Percentiles rank a stretch among this genome's conserved stretches.
These are phyloP conservation scores for Tapera naevia DNA, from an alignment of 2,797 vertebrate genomes.

Conservation along the genomic window DNA sequence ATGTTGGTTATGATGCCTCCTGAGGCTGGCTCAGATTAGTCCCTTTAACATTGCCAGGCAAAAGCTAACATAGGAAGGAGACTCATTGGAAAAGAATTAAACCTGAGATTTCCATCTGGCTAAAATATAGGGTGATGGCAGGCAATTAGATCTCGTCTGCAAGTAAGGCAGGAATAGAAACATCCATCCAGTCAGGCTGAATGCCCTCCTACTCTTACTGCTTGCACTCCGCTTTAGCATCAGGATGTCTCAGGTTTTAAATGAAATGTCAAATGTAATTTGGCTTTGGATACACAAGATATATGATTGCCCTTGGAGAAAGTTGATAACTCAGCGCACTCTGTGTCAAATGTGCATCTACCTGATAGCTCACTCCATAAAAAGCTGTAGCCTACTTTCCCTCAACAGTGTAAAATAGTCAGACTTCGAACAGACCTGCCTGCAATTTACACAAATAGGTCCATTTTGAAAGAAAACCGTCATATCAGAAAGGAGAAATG, in stretches of 20 bases:
- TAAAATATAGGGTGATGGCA: constrained; percentile 35
- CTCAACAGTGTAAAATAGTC: constrained; percentile 20
- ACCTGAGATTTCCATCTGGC: constrained; percentile 39
- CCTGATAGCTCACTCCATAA: constrained; percentile 65
- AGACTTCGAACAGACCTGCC: not conserved
- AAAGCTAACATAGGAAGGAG: constrained; percentile 11
- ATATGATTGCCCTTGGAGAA: constrained; percentile 73
- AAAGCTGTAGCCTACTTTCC: constrained; percentile 19
- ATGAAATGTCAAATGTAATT: constrained; percentile 81
- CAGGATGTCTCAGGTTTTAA: constrained; percentile 72
- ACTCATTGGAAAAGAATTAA: constrained; percentile 28
- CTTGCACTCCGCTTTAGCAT: constrained; percentile 55
- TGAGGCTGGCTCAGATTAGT: constrained; percentile 37
- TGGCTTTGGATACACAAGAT: constrained; percentile 70
- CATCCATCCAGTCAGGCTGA: constrained; percentile 37
- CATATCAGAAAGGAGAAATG: constrained; percentile 18
- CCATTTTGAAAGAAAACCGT: constrained; percentile 23
- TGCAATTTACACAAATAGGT: constrained; percentile 38
- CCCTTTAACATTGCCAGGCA: constrained; percentile 1
- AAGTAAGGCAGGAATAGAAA: constrained; percentile 48
- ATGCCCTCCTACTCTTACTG: not conserved
- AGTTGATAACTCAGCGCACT: constrained; percentile 71
- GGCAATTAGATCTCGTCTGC: constrained; percentile 41
- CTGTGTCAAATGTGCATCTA: constrained; percentile 63
- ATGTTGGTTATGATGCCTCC: not conserved